Base-by-base conservation (phyloP, 2,797 vertebrate species). In the Aldrovandia affinis region DNA sequence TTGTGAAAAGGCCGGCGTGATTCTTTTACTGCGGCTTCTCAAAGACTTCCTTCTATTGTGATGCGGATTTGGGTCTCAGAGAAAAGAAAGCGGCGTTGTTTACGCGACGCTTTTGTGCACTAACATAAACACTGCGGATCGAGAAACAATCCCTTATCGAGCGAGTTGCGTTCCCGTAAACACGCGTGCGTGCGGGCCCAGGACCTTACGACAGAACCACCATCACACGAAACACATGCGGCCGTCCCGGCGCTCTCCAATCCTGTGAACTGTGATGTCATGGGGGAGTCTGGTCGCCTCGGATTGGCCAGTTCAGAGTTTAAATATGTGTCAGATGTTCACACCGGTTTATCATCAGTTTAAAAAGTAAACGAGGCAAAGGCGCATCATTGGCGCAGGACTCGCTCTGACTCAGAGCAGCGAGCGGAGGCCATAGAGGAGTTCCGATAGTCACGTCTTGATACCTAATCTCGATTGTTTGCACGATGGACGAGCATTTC, bases 81-180 rank as follows among this genome's bases (percentile, higher is more conserved):
- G 75, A 50, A 52, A 68, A 78, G 44, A 82, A 75, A 75, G 81
- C 36, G 44, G 82, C 80, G 20, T 50, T 88, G 89, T 88, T 91
- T 90, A 70, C 10, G 84, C 75, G 59, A n/a, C 81, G 61, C 80
- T 86, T 92, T 87, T 84, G 87, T 89, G 87, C 80, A 81, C 86
- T 73, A 87, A 88, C 50, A 12, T 91, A 89, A 92, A 92, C 91
- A 78, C 88, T 89, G 83, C 68, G 63, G 57, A 54, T 57, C 25
- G 82, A 54, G 28, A 84, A 89, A 89, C 89, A 87, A 89, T 84
- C 83, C 52, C 75, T 30, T 30, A 85, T 22, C 47, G 83, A 78
- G 22, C 42, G 1, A 22, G 25, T 77, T 44, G 73, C 42, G 15
- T 25, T 77, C 20, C 42, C 28, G 0, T 39, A 12, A n/a, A 9